These are phyloP conservation scores for Spinus pinus DNA, from an alignment of 2,797 vertebrate species.

Conservation along the genomic window DNA sequence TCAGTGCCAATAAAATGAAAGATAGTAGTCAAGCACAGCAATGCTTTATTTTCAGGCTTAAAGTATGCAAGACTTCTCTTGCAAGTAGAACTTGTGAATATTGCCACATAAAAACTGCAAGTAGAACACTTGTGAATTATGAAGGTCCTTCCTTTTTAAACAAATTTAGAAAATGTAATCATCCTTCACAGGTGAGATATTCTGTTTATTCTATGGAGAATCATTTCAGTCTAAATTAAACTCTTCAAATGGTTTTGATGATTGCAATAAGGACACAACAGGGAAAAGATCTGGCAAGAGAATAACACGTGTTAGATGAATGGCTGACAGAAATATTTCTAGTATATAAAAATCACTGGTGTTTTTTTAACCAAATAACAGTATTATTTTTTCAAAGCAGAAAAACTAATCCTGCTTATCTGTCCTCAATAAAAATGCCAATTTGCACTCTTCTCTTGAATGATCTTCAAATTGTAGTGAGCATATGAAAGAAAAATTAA, in stretches of 20 bases:
- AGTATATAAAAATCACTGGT: slow-evolving; percentile 42
- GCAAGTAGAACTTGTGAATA: slow-evolving; percentile 37
- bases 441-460: slow-evolving; percentile 18
- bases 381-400: not conserved
- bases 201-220: slow-evolving; percentile 71
- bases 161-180: slow-evolving; percentile 67
- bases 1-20: not conserved
- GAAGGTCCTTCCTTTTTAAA: slow-evolving; percentile 64
- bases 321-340: slow-evolving; percentile 68
- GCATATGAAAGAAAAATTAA: not conserved
- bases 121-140: slow-evolving; percentile 40
- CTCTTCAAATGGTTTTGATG: slow-evolving; percentile 68
- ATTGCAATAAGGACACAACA: slow-evolving; percentile 69
- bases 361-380: slow-evolving; percentile 8
- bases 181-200: slow-evolving; percentile 73
- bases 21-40: not conserved
- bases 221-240: slow-evolving; percentile 74
- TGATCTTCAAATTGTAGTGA: not conserved
- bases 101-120: slow-evolving; percentile 9
- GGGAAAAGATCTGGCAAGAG: slow-evolving; percentile 63
- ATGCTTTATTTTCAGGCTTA: slow-evolving; percentile 18
- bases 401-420: not conserved
- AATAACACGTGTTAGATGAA: slow-evolving; percentile 61
- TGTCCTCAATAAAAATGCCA: slow-evolving; percentile 41
- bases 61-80: not conserved